These are phyloP conservation scores for Hesperia comma DNA, from an alignment of 2,888 invertebrate genomes.

Conservation along the genomic window DNA sequence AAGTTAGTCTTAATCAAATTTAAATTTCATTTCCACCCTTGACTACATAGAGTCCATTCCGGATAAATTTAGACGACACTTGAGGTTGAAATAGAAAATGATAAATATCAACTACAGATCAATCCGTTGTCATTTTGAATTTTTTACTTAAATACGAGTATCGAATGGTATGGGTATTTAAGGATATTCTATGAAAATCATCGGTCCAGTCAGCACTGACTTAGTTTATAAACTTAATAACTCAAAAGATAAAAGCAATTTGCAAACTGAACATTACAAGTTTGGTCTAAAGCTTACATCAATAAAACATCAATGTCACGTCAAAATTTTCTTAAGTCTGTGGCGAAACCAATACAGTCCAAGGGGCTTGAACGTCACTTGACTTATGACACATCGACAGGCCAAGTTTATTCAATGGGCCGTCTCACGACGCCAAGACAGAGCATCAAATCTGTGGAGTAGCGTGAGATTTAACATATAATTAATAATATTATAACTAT, in stretches of 20 bases:
- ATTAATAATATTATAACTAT: no score
- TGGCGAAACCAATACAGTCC: conserved; percentile 53
- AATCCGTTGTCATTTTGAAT: no score
- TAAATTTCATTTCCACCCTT: conserved; percentile 17
- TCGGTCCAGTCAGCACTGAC: conserved; percentile 34
- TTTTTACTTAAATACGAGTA: conserved; percentile 56
- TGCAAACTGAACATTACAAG: background rate
- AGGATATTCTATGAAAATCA: conserved; percentile 55
- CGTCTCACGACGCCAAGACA: conserved; percentile 57
- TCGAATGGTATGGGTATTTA: conserved; percentile 66
- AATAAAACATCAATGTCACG: background rate
- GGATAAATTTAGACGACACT: background rate
- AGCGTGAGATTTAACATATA: conserved; percentile 29
- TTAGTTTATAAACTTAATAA: conserved; percentile 20
- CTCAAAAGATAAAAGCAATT: background rate
- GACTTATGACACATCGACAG: conserved; percentile 83
- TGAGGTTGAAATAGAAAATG: conserved; percentile 47
- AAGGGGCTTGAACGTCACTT: conserved; percentile 67
- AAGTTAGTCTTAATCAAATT: conserved; percentile 35
- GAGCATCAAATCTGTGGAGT: conserved; percentile 59
- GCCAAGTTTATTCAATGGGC: conserved; percentile 79
- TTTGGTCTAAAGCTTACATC: background rate
- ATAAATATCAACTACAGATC: conserved; percentile 57
- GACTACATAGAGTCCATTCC: conserved; percentile 10
- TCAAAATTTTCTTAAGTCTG: conserved; percentile 44